Evolutionary conservation across 2,888 invertebrate genomes (phyloP), one percentile per base, ranked within the genome.

Genomic region (Drosophila mettleri): DNA sequence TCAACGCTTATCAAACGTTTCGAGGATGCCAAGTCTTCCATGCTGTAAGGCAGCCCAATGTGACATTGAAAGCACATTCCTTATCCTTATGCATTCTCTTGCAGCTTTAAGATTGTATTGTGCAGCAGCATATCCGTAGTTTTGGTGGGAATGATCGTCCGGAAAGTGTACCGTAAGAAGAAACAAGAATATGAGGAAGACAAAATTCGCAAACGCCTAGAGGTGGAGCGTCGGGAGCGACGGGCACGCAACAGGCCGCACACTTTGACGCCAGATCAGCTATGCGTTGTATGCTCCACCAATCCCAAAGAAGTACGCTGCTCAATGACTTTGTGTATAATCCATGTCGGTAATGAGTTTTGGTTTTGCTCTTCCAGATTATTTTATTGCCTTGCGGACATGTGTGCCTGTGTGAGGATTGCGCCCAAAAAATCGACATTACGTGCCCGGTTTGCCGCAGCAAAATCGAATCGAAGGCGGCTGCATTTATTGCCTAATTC

Each of bases 311-410:
- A 98, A 93, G 95, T 95, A 85, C 70, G 76, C n/a, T 0, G 4
- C 0, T 2, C 14, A 24, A 14, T 6, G 4, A 33, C 2, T 5
- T 3, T 22, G 22, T 22, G 22, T 20, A 33, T 14, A 18, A 4
- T 22, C 27, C 10, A 5, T 2, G 5, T 8, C 22, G 12, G n/a
- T 31, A 16, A 22, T 9, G 10, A 20, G 46, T 38, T 14, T 1
- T 1, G 1, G 2, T 27, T 8, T n/a, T 22, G n/a, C 46, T 6
- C 6, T 93, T 93, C 31, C 91, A 95, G 95, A 95, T 97, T 39
- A 96, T 98, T 80, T 92, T 98, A 57, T 92, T 98, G 69, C 97
- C 97, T 0, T 98, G 98, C 91, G 98, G 98, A 0, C 98, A 98
- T 91, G 96, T 98, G 7, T 97, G 97, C 86, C 92, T 98, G 29